Evolutionary conservation across 2,888 invertebrate species (phyloP).

Genomic region (Polydesmus complanatus): DNA sequence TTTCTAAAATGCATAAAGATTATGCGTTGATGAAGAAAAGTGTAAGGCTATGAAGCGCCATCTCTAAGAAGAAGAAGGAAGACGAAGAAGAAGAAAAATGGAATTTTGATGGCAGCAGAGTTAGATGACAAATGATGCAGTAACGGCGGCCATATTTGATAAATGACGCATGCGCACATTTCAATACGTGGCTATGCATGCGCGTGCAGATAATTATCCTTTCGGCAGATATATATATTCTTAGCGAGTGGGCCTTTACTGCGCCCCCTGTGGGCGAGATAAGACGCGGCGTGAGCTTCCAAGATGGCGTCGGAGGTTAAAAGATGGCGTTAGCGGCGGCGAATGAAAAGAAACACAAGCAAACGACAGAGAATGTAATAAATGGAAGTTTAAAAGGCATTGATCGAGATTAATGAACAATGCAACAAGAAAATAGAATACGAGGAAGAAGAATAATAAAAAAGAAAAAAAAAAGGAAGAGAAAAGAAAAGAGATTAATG

Average conservation of each 20-base stretch:
- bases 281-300: not conserved
- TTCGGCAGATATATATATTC: too few relatives aligned
- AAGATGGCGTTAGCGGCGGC: not conserved
- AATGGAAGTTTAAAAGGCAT: slow-evolving; percentile 14
- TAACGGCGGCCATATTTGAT: slow-evolving; percentile 9
- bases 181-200: too few relatives aligned
- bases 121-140: slow-evolving; percentile 13
- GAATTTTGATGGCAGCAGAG: slow-evolving; percentile 12
- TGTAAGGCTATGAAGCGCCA: not conserved
- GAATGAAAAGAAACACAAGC: slow-evolving; percentile 7
- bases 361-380: slow-evolving; percentile 2
- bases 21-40: not conserved
- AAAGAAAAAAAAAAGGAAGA: too few relatives aligned
- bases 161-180: not conserved
- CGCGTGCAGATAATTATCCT: not conserved
- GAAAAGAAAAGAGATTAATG: too few relatives aligned
- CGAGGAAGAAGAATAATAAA: too few relatives aligned
- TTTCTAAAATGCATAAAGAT: not conserved
- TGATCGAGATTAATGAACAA: slow-evolving; percentile 15
- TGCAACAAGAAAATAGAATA: too few relatives aligned
- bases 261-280: not conserved
- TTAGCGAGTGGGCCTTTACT: too few relatives aligned
- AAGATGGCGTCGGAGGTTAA: slow-evolving; percentile 2
- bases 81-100: slow-evolving; percentile 12
- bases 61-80: not conserved